phyloP scores from a whole-genome alignment of 2,797 vertebrate genomes.

The Epinephelus coioides region DNA sequence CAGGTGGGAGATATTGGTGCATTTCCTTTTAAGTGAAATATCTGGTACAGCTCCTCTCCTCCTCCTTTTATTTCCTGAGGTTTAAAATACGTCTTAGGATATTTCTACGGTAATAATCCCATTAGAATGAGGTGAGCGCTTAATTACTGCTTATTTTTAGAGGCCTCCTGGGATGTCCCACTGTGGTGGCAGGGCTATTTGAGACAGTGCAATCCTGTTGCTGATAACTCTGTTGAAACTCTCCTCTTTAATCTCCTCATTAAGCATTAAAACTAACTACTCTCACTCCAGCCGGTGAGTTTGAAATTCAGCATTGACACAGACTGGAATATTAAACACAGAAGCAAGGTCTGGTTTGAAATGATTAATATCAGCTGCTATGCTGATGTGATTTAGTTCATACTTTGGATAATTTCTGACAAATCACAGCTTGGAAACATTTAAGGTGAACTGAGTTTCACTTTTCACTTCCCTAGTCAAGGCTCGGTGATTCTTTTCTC shows the following conservation, averaged over 20 bases:
- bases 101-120: conserved; percentile 74
- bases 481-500: conserved; percentile 36
- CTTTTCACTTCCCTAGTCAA: conserved; percentile 19
- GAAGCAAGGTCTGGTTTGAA: not conserved
- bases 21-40: conserved; percentile 12
- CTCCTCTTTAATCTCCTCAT: conserved; percentile 51
- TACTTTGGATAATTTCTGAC: not conserved
- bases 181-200: conserved; percentile 52
- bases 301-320: conserved; percentile 13
- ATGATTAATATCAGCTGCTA: conserved; percentile 26
- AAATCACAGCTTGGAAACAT: conserved; percentile 27
- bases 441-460: conserved; percentile 22
- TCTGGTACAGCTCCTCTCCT: conserved; percentile 10
- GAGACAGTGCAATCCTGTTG: conserved; percentile 28
- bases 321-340: conserved; percentile 41
- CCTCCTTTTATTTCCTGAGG: not conserved
- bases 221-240: conserved; percentile 42
- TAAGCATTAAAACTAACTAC: conserved; percentile 37
- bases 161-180: conserved; percentile 56
- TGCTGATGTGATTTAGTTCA: not conserved
- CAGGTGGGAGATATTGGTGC: not conserved
- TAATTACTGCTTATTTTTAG: conserved; percentile 82
- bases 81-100: conserved; percentile 60
- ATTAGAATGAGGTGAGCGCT: conserved; percentile 70
- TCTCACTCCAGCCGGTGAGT: conserved; percentile 1